Percentiles rank a stretch among this genome's conserved stretches.
phyloP scores from a whole-genome alignment of 2,888 invertebrate genomes.

The Orthonychiurus folsomi region DNA sequence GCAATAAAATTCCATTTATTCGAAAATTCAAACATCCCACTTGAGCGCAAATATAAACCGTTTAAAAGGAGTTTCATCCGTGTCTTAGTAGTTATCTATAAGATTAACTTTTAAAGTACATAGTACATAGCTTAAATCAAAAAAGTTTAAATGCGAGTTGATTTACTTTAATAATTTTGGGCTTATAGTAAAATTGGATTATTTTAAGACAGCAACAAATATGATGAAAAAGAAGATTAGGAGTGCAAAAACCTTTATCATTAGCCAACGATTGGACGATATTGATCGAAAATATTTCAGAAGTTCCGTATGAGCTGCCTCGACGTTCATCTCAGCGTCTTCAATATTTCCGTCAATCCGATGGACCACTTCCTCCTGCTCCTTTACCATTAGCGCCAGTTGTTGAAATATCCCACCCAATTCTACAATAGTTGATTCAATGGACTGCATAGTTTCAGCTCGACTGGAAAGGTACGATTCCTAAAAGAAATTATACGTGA shows the following conservation, averaged over 20 bases:
- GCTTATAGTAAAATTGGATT: constrained; percentile 42
- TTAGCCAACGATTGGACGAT: constrained; percentile 93
- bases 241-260: constrained; percentile 98
- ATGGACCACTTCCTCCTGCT: constrained; percentile 96
- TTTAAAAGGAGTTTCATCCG: too few relatives aligned
- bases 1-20: too few relatives aligned
- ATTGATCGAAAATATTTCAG: constrained; percentile 95
- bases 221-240: constrained; percentile 98
- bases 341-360: constrained; percentile 95
- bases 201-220: constrained; percentile 93
- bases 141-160: neutral
- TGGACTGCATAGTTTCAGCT: constrained; percentile 97
- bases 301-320: constrained; percentile 94
- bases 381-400: constrained; percentile 91
- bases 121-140: too few relatives aligned
- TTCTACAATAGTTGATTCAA: constrained; percentile 97
- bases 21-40: too few relatives aligned
- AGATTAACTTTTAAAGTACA: too few relatives aligned
- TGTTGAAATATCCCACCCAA: constrained; percentile 97
- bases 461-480: constrained; percentile 85
- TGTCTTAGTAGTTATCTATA: too few relatives aligned
- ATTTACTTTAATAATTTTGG: neutral
- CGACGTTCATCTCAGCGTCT: constrained; percentile 90
- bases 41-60: neutral
- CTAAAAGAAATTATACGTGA: constrained; percentile 42